Conservation (phyloP, 2,888 invertebrate species). For the Dermolepida albohirtum region DNA sequence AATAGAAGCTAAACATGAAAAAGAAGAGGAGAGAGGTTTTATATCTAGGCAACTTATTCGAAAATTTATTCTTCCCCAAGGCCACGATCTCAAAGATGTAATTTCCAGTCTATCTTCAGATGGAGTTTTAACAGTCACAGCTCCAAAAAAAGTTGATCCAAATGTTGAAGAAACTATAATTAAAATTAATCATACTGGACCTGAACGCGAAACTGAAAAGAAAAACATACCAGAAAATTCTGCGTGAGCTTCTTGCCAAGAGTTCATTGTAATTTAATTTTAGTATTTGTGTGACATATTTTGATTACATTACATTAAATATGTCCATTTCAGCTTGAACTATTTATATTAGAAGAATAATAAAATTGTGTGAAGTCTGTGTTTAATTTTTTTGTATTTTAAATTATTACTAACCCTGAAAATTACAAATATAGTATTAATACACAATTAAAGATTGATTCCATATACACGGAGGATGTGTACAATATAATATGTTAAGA, state of each 20-base stretch:
- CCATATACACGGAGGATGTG: too few relatives aligned
- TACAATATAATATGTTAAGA: too few relatives aligned
- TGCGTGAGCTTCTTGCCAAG: not conserved
- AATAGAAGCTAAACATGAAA: conserved; percentile 48
- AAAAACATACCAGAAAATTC: conserved; percentile 17
- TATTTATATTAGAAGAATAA: too few relatives aligned
- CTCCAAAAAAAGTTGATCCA: conserved; percentile 66
- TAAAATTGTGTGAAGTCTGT: too few relatives aligned
- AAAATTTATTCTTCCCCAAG: conserved; percentile 80
- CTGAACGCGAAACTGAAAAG: conserved; percentile 41
- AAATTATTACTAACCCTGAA: too few relatives aligned
- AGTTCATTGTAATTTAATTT: conserved; percentile 1
- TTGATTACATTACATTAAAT: not conserved
- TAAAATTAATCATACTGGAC: conserved; percentile 63
- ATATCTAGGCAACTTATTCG: conserved; percentile 82
- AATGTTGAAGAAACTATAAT: conserved; percentile 62
- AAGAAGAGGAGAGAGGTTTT: conserved; percentile 60
- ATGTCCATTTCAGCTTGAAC: too few relatives aligned
- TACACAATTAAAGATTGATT: too few relatives aligned
- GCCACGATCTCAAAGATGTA: conserved; percentile 79
- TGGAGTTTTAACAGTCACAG: conserved; percentile 78
- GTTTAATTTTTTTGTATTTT: too few relatives aligned
- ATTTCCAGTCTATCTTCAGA: conserved; percentile 81
- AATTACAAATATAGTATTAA: too few relatives aligned
- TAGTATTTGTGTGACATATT: not conserved